A percentile compares a stretch with the other conserved stretches of the same genome.
Conservation (phyloP, 1,140 invertebrate species). For the Cyphomyrmex costatus region DNA sequence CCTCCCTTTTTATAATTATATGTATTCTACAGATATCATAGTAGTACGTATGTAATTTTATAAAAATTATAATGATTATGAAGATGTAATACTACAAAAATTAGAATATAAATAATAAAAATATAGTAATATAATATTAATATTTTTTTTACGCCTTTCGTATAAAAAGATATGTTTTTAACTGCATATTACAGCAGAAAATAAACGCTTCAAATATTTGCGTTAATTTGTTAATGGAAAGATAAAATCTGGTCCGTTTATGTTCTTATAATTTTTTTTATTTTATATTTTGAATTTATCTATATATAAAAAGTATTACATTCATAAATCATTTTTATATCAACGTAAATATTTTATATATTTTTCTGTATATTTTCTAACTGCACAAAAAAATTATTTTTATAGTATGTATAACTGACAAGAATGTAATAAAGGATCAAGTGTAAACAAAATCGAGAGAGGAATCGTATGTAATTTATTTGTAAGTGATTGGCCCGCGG, state of each 20-base stretch:
- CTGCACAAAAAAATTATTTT: not conserved
- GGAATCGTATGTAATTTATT: not conserved
- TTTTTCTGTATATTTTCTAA: conserved; percentile 11
- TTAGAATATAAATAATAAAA: not conserved
- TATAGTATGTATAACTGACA: not conserved
- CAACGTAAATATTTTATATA: not conserved
- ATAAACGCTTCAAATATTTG: not conserved
- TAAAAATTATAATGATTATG: not conserved
- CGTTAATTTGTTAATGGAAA: not conserved
- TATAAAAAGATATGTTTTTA: not conserved
- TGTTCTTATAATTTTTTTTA: not conserved
- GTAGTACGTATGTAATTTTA: not conserved
- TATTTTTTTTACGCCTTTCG: not conserved
- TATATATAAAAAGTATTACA: not conserved
- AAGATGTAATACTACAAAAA: not conserved
- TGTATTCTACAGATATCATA: not conserved
- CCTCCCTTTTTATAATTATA: not conserved
- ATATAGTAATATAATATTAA: not conserved
- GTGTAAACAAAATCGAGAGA: not conserved
- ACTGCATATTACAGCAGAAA: not conserved
- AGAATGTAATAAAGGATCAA: not conserved
- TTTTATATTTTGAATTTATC: not conserved
- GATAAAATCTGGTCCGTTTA: not conserved
- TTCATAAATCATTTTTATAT: not conserved
- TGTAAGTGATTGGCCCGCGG: conserved; percentile 8